Conservation (phyloP, 2,888 invertebrate genomes). For the Encarsia formosa region DNA sequence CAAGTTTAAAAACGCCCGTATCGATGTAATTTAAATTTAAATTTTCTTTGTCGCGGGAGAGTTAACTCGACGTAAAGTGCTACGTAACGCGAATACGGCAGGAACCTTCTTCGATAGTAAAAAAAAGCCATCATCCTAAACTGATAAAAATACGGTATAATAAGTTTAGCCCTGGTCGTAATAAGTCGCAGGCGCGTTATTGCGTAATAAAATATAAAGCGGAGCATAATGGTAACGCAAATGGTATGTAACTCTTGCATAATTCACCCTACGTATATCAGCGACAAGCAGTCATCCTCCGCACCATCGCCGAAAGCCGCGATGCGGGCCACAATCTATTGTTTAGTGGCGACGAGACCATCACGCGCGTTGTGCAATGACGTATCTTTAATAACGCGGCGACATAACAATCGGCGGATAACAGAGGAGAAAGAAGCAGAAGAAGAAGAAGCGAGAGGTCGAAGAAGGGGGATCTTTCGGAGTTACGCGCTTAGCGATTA, state of each 20-base stretch:
- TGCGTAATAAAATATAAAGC: constrained; percentile 44
- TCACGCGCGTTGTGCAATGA: constrained; percentile 41
- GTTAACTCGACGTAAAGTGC: too few species aligned
- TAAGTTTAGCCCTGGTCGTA: too few species aligned
- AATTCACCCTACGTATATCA: constrained; percentile 35
- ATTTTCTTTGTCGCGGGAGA: too few species aligned
- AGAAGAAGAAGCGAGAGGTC: constrained; percentile 9
- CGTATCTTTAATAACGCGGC: too few species aligned
- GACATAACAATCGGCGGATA: constrained; percentile 32
- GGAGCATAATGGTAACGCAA: constrained; percentile 51
- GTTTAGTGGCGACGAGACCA: constrained; percentile 38
- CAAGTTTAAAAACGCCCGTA: too few species aligned
- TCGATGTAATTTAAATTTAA: too few species aligned
- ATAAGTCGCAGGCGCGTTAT: too few species aligned
- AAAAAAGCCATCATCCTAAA: background rate
- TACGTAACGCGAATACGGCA: too few species aligned
- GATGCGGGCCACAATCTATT: constrained; percentile 42
- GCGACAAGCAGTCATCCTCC: constrained; percentile 2
- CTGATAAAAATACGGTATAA: background rate
- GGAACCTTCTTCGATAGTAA: too few species aligned
- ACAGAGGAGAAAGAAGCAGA: background rate
- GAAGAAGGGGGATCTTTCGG: constrained; percentile 4
- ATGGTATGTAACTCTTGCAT: constrained; percentile 50
- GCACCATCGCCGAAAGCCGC: background rate
- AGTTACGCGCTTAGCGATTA: too few species aligned